A percentile compares a stretch with the other conserved stretches of the same genome.
These are phyloP conservation scores for Allophyes oxyacanthae DNA, from an alignment of 2,888 invertebrate species.

Conservation along the genomic window DNA sequence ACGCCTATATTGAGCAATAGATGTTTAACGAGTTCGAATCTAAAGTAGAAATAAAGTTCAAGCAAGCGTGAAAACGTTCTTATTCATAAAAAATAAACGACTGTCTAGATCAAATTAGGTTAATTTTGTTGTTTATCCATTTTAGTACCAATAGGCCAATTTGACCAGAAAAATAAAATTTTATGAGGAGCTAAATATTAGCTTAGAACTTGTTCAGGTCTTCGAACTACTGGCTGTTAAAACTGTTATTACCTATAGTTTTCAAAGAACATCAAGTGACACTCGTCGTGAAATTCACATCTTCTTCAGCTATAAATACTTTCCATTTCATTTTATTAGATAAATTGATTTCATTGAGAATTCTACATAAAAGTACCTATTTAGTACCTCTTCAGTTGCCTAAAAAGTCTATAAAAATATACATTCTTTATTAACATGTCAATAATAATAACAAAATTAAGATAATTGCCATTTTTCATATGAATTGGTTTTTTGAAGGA, in stretches of 20 bases:
- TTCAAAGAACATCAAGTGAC: slow-evolving; percentile 22
- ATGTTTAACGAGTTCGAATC: no score
- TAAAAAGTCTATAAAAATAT: no score
- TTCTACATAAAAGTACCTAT: no score
- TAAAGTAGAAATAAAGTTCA: no score
- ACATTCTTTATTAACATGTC: no score
- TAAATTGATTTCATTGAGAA: slow-evolving; percentile 2
- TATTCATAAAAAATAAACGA: slow-evolving; percentile 11
- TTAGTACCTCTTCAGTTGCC: no score
- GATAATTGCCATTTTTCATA: no score
- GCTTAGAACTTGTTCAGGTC: slow-evolving; percentile 11
- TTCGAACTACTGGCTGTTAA: slow-evolving; percentile 30
- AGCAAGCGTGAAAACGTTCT: neutral
- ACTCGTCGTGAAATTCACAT: slow-evolving; percentile 25
- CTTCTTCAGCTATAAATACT: slow-evolving; percentile 1
- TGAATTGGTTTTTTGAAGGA: no score
- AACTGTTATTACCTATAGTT: slow-evolving; percentile 25
- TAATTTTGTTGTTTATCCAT: slow-evolving; percentile 35
- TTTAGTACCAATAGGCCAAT: slow-evolving; percentile 3
- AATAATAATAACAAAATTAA: no score
- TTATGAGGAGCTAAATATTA: slow-evolving; percentile 7
- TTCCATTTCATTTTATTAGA: slow-evolving; percentile 22
- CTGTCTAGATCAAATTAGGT: slow-evolving; percentile 24
- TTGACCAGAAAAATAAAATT: slow-evolving; percentile 15
- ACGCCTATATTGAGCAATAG: no score